Evolutionary conservation across 2,888 invertebrate genomes (phyloP), one percentile per base, ranked within the genome.

Genomic region (Frankliniella fusca): DNA sequence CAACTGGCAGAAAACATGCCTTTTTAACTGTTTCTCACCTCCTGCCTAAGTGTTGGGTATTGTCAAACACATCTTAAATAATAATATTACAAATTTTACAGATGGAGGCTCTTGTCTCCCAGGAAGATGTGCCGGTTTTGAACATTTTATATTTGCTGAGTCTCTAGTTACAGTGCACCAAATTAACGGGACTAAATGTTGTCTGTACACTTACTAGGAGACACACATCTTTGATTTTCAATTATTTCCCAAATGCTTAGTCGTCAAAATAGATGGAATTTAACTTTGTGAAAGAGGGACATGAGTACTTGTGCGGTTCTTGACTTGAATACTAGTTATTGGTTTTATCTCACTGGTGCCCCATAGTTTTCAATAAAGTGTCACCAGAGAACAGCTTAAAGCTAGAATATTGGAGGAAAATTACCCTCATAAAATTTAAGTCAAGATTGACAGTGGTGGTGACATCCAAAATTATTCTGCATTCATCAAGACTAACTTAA

Each of bases 11-110:
- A 38, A 38, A 38, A 38, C 5, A 38, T 38, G 38, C 38, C 38
- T 38, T 38, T 38, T 38, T 5, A 38, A 38, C 38, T 38, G 38
- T 2, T 2, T 38, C 38, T 38, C 38, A 5, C 38, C 38, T 38
- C 38, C 38, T 38, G 38, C 38, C 38, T 38, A 76, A 27, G 8
- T 8, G 70, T 76, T 23, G 27, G 70, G 70, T 76, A 76, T 76
- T 76, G 70, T 76, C 70, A 27, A 76, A 76, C 70, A 76, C 70
- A 27, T 76, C 70, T 76, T 27, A 76, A 11, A 27, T 76, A 76
- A 8, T 23, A 76, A 23, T 27, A 23, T 70, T 70, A 23, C 12
- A 12, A 76, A 27, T 12, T 76, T 27, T 76, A 38, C 38, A 38
- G 38, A 38, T 38, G 27, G 70, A 27, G 70, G 70, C 27, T 27